Evolutionary conservation across 2,888 invertebrate species (phyloP).

Genomic region (Tetrapedia diversipes): DNA sequence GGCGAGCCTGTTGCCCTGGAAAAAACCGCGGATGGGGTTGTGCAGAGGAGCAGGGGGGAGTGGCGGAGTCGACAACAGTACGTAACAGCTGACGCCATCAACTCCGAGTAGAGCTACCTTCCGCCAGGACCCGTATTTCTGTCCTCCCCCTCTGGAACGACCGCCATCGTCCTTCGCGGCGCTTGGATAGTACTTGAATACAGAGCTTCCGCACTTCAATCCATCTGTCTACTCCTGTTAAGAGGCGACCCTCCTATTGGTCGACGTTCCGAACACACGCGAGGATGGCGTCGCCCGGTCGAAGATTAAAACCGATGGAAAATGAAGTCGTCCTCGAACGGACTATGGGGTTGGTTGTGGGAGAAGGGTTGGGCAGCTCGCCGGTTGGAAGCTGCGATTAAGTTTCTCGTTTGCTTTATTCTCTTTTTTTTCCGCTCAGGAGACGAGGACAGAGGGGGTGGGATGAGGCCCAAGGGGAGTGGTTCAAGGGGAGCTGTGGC

Average conservation of each 20-base stretch:
- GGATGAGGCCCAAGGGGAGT: constrained; percentile 3
- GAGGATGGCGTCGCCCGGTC: constrained; percentile 9
- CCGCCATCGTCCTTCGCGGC: constrained; percentile 62
- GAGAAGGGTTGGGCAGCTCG: not conserved
- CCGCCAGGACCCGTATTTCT: constrained; percentile 46
- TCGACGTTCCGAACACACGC: constrained; percentile 59
- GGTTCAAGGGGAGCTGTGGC: not conserved
- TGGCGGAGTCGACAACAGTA: constrained; percentile 73
- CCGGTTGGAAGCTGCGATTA: constrained; percentile 3
- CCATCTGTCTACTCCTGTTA: constrained; percentile 80
- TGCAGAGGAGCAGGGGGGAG: not conserved
- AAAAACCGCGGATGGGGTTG: not conserved
- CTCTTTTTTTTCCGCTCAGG: not conserved
- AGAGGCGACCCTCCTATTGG: constrained; percentile 67
- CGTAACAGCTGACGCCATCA: constrained; percentile 82
- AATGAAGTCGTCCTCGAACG: constrained; percentile 54
- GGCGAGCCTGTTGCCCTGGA: constrained; percentile 8
- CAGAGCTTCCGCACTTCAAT: constrained; percentile 78
- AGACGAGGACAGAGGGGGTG: not conserved
- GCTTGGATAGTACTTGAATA: constrained; percentile 75
- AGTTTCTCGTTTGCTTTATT: not conserved
- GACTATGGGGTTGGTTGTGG: not conserved
- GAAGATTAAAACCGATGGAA: constrained; percentile 65
- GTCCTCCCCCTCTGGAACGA: constrained; percentile 40
- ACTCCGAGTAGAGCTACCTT: constrained; percentile 70